Base-by-base conservation (phyloP, 2,888 invertebrate genomes). In the Candidula unifasciata region DNA sequence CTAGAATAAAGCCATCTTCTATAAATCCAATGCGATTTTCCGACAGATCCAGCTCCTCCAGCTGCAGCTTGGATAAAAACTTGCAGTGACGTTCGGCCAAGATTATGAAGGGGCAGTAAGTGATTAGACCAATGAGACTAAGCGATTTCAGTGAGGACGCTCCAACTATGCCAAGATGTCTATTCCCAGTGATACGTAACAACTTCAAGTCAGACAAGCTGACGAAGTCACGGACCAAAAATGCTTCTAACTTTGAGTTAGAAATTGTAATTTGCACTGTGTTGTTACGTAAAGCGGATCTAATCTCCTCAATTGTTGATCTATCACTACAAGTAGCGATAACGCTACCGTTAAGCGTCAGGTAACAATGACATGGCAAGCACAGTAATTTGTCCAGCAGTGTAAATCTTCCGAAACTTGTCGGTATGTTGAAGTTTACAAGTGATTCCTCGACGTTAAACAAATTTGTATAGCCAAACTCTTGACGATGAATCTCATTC, bases 11-110 rank as follows among this genome's bases (percentile, higher is more conserved):
- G 3, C 44, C 73, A 2, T 8, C 8, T 13, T 24, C 3, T 16
- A 73, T 73, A 27, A 35, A 52, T 10, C 13, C 27, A 3, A 73
- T n/a, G 2, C 24, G n/a, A n/a, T 73, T 73, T 27, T 52, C 8
- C 6, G 73, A 73, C n/a, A 73, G 16, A n/a, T 73, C 52, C 13
- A 73, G 3, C n/a, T 73, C n/a, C n/a, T 73, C 73, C 8, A 73
- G 27, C 16, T 24, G 5, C 37, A 73, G 21, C 37, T 44, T 2
- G 6, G 6, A n/a, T n/a, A 73, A 18, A 73, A 44, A 27, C 16
- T 52, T 37, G 21, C n/a, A 24, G n/a, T 44, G n/a, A 6, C n/a
- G 24, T n/a, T 13, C 44, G 44, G 44, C 6, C 8, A 73, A n/a
- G 8, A 27, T n/a, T n/a, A 27, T 13, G 44, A 8, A 73, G 13